These are phyloP conservation scores for Phytoseiulus persimilis DNA, from an alignment of 2,888 invertebrate species.

Conservation along the genomic window DNA sequence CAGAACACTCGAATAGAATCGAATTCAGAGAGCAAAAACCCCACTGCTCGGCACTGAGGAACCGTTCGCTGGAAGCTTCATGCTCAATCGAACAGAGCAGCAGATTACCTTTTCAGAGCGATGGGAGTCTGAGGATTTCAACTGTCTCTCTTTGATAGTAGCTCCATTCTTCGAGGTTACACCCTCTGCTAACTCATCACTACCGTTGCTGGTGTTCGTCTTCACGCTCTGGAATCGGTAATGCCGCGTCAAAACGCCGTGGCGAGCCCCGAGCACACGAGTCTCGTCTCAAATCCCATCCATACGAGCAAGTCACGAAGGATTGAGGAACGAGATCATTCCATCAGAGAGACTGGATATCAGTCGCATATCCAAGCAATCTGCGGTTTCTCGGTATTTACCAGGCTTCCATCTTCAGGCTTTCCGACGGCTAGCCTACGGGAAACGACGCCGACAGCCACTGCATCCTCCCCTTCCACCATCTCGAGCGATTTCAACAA, in stretches of 20 bases:
- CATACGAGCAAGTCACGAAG: no score
- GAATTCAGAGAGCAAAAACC: no score
- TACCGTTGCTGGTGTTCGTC: background rate
- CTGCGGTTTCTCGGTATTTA: background rate
- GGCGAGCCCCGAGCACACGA: no score
- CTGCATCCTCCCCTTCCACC: slow-evolving; percentile 17
- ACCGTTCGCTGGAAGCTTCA: no score
- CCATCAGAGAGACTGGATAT: no score
- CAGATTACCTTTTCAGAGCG: background rate
- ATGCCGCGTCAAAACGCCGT: no score
- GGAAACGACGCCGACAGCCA: background rate
- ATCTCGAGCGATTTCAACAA: slow-evolving; percentile 29
- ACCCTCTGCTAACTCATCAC: background rate
- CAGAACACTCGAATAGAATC: no score
- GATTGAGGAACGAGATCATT: no score
- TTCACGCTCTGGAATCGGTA: background rate
- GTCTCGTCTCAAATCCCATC: no score
- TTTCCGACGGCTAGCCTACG: background rate
- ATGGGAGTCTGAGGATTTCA: background rate
- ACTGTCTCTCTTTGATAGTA: background rate
- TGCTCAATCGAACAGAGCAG: no score
- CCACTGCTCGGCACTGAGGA: no score
- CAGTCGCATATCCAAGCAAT: no score
- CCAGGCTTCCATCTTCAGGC: background rate
- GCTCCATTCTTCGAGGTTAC: background rate